phyloP scores from a whole-genome alignment of 1,140 invertebrate species.

The Drosophila serrata region DNA sequence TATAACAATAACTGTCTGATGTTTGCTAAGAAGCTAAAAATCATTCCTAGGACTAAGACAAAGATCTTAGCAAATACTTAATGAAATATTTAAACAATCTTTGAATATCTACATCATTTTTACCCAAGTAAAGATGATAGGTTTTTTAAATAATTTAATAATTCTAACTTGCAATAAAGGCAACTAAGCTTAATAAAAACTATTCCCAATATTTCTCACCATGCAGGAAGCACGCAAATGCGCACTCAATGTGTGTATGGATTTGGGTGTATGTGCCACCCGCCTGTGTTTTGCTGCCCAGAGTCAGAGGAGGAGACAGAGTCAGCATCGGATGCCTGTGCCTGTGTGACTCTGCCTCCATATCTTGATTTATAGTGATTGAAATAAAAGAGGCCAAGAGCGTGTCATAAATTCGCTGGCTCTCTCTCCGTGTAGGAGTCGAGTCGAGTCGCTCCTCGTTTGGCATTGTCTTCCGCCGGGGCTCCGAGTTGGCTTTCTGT shows the following conservation, averaged over 20 bases:
- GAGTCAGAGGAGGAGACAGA: slow-evolving; percentile 2
- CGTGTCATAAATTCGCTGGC: slow-evolving; percentile 83
- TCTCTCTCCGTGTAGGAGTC: slow-evolving; percentile 36
- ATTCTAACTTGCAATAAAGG: neutral
- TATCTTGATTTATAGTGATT: slow-evolving; percentile 84
- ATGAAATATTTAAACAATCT: neutral
- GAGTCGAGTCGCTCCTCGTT: slow-evolving; percentile 48
- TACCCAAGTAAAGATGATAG: no score
- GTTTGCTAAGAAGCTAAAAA: no score
- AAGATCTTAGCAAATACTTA: neutral
- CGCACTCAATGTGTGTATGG: slow-evolving; percentile 48
- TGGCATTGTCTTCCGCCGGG: slow-evolving; percentile 73
- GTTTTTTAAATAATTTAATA: no score
- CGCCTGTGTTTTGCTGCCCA: slow-evolving; percentile 21
- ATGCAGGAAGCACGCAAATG: slow-evolving; percentile 66
- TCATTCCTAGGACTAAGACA: neutral
- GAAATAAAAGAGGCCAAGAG: slow-evolving; percentile 84
- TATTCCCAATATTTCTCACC: slow-evolving; percentile 9
- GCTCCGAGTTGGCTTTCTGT: slow-evolving; percentile 61
- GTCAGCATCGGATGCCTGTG: slow-evolving; percentile 33
- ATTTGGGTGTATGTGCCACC: slow-evolving; percentile 17
- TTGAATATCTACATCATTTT: no score
- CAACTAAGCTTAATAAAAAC: neutral
- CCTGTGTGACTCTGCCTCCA: slow-evolving; percentile 51
- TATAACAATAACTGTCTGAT: no score